These are phyloP conservation scores for Andrena minutula DNA, from an alignment of 2,888 invertebrate genomes.

Conservation along the genomic window DNA sequence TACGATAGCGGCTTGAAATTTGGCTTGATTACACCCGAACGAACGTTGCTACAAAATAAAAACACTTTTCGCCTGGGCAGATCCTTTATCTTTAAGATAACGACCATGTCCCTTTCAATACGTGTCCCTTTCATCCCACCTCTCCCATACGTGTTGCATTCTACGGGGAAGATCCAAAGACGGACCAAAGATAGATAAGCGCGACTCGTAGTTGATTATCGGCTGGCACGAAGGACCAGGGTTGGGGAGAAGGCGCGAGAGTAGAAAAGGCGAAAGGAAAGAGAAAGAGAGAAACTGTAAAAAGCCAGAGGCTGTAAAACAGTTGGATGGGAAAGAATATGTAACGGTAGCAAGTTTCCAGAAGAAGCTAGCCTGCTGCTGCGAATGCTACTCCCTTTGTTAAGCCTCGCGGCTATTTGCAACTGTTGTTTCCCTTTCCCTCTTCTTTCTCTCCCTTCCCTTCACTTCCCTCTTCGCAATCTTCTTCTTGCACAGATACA, in stretches of 20 bases:
- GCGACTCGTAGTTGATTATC: neutral
- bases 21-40: too few species aligned
- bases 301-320: conserved; percentile 65
- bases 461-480: neutral
- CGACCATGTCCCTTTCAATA: too few species aligned
- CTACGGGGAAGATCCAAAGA: neutral
- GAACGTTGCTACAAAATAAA: too few species aligned
- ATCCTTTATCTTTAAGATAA: too few species aligned
- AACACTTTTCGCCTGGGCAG: too few species aligned
- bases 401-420: conserved; percentile 43
- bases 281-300: conserved; percentile 18
- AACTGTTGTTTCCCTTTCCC: conserved; percentile 31
- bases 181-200: neutral
- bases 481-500: too few species aligned
- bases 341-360: conserved; percentile 55
- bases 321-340: conserved; percentile 73
- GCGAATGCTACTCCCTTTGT: conserved; percentile 41
- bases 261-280: neutral
- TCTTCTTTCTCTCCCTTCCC: neutral
- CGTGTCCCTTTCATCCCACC: too few species aligned
- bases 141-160: neutral
- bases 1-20: too few species aligned
- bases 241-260: neutral
- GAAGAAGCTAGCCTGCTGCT: conserved; percentile 33
- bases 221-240: neutral